phyloP scores from a whole-genome alignment of 2,113 vertebrate species.

The Boulengeromyrus knoepffleri region DNA sequence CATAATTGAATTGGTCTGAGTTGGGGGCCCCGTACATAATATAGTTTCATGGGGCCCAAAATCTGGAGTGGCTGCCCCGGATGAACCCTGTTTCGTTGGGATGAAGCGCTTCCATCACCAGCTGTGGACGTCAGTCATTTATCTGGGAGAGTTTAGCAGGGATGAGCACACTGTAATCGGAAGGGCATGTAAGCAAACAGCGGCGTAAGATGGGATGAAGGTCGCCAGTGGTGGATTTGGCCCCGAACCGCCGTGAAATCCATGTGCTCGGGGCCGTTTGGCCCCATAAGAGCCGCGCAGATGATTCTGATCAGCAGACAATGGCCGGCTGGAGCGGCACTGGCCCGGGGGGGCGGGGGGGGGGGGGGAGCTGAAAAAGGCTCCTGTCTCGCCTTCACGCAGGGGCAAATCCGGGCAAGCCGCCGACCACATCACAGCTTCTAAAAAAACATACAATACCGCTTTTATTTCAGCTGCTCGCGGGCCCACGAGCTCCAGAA shows the following conservation, averaged over 20 bases:
- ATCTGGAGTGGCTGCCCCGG: not conserved
- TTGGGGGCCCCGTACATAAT: not conserved
- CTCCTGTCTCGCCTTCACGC: not conserved
- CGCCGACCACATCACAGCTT: not conserved
- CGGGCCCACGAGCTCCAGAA: not conserved
- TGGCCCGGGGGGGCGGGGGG: not conserved
- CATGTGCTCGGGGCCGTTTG: not conserved
- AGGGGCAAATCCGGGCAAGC: not conserved
- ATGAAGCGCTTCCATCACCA: not conserved
- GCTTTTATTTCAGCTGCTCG: not conserved
- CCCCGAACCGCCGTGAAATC: not conserved
- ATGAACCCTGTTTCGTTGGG: not conserved
- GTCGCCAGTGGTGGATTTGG: not conserved
- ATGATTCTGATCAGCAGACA: not conserved
- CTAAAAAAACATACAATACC: not conserved
- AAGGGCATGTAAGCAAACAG: not conserved
- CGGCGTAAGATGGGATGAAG: not conserved
- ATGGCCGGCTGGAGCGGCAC: not conserved
- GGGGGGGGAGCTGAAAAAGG: not conserved
- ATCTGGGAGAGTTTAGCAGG: not conserved
- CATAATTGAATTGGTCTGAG: not conserved
- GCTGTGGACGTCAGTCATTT: not conserved
- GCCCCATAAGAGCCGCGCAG: not conserved
- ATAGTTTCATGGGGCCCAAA: not conserved
- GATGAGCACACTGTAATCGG: not conserved